phyloP scores from a whole-genome alignment of 2,888 invertebrate species.

The Rosalia funebris region DNA sequence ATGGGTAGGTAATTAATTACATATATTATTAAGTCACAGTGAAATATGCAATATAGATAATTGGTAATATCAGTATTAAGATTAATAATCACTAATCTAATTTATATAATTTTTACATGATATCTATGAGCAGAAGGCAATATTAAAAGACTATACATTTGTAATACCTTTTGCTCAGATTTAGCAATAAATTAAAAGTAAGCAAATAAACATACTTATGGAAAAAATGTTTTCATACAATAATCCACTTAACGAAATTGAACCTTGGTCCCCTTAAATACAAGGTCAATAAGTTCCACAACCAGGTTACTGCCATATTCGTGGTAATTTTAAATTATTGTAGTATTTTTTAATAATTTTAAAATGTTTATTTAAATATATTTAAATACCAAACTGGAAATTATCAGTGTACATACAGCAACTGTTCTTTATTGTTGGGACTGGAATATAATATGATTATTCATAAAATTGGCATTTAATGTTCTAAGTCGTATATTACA shows the following conservation, averaged over 20 bases:
- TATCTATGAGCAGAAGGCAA: too few relatives aligned
- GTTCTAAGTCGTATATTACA: not conserved
- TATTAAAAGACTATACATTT: too few relatives aligned
- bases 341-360: not conserved
- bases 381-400: not conserved
- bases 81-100: too few relatives aligned
- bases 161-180: not conserved
- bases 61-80: too few relatives aligned
- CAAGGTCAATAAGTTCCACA: conserved; percentile 7
- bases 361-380: not conserved
- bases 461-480: not conserved
- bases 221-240: not conserved
- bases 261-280: conserved; percentile 21
- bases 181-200: not conserved
- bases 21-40: not conserved
- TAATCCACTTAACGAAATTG: not conserved
- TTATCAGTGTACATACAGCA: not conserved
- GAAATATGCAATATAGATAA: too few relatives aligned
- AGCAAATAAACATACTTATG: not conserved
- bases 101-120: too few relatives aligned
- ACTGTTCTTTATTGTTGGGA: not conserved
- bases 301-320: conserved; percentile 3
- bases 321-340: not conserved
- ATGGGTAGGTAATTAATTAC: conserved; percentile 40
- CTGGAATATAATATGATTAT: not conserved